These are phyloP conservation scores for Cerastis rubricosa DNA, from an alignment of 2,888 invertebrate species.

Conservation along the genomic window DNA sequence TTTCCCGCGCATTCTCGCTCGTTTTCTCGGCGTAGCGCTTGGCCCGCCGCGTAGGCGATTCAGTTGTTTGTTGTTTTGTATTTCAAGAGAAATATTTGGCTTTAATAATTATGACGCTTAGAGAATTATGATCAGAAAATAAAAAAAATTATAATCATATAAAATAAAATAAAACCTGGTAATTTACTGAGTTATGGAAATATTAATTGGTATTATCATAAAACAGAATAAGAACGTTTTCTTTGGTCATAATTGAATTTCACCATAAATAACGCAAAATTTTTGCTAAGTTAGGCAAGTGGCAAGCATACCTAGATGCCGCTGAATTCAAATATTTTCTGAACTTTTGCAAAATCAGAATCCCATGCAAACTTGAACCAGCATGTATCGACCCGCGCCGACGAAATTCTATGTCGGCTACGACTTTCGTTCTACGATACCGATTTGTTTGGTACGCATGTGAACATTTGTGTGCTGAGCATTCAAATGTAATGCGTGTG, in stretches of 20 bases:
- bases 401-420: slow-evolving; percentile 18
- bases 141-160: too few species aligned
- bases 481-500: slow-evolving; percentile 59
- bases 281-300: not conserved
- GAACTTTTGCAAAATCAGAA: not conserved
- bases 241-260: not conserved
- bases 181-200: not conserved
- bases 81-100: not conserved
- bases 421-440: slow-evolving; percentile 57
- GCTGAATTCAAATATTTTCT: not conserved
- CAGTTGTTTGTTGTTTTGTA: not conserved
- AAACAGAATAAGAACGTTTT: not conserved
- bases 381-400: not conserved
- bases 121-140: not conserved
- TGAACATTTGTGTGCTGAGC: slow-evolving; percentile 53
- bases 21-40: slow-evolving; percentile 42
- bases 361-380: not conserved
- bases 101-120: not conserved
- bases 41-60: slow-evolving; percentile 14
- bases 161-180: not conserved
- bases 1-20: slow-evolving; percentile 44
- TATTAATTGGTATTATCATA: not conserved
- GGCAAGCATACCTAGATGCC: not conserved
- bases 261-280: not conserved
- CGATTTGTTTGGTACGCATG: slow-evolving; percentile 46